Evolutionary conservation across 2,797 vertebrate genomes (phyloP).

Genomic region (Morelia viridis): DNA sequence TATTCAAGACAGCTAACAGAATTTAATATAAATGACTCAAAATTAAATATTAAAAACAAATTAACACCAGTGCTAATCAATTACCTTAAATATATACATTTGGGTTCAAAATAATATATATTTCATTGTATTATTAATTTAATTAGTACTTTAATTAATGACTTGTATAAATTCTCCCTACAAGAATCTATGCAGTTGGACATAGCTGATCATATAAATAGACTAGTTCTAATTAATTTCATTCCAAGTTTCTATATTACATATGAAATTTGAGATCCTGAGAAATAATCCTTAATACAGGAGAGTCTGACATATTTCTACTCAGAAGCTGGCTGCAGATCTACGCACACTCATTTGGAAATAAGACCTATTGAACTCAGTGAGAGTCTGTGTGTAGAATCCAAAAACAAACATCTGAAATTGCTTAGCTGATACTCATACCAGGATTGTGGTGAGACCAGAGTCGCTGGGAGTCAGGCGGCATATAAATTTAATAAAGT

Average conservation of each 20-base stretch:
- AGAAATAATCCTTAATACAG: neutral
- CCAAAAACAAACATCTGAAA: neutral
- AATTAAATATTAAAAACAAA: too few relatives aligned
- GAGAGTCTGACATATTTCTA: too few relatives aligned
- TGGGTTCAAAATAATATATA: too few relatives aligned
- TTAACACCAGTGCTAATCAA: too few relatives aligned
- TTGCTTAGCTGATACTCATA: neutral
- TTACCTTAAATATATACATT: too few relatives aligned
- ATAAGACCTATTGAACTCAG: neutral
- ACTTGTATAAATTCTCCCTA: neutral
- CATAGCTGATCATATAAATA: neutral
- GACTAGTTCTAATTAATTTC: neutral
- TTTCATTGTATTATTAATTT: too few relatives aligned
- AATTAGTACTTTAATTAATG: too few relatives aligned
- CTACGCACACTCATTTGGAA: neutral
- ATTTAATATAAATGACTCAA: too few relatives aligned
- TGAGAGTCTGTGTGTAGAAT: neutral
- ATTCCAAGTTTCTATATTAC: slow-evolving; percentile 21
- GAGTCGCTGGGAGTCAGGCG: too few relatives aligned
- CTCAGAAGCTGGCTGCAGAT: neutral
- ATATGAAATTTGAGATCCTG: slow-evolving; percentile 18
- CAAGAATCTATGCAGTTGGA: neutral
- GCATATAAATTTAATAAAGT: neutral
- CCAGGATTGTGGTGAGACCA: slow-evolving; percentile 57
- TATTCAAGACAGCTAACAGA: too few relatives aligned